Evolutionary conservation across 2,888 invertebrate genomes (phyloP), one percentile per base, ranked within the genome.

Genomic region (Drosophila antonietae): DNA sequence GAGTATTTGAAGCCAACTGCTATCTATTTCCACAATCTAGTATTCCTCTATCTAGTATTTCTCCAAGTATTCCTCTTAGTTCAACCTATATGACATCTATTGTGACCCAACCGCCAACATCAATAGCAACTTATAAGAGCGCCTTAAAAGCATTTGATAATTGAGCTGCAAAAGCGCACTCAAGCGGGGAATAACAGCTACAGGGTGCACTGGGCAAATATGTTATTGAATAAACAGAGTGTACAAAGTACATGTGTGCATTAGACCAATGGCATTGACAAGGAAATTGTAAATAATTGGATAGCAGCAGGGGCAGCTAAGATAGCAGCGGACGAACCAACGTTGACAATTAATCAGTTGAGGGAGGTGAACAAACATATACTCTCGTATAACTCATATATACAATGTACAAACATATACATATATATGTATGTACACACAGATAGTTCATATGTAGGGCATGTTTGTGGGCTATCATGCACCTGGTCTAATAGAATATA

Each of bases 331-430:
- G 20, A 35, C 52, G 15, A 2, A 14, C 18, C 46, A 56, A 20
- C 47, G 20, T 59, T 56, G 41, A 59, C 76, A 69, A 74, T 76
- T 78, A 78, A 76, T 76, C 76, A 74, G 75, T 46, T 69, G 51
- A 60, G 74, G 57, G 49, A n/a, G 51, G 51, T 18, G 18, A 0
- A 18, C 51, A 51, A 18, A 33, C 51, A 33, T 31, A 31, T 28
- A 47, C 10, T 20, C 20, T 20, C 20, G 20, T 20, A 15, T 28
- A 28, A 28, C 2, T 1, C 12, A 31, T 31, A 46, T 10, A 23
- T 15, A 8, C 23, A 23, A 23, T 23, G 23, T 9, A 23, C 23
- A 44, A 6, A 35, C 12, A 12, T 33, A 9, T 33, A 31, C 8
- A 7, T 6, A 31, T 35, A 5, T 6, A 37, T 37, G 12, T 15